Conservation (phyloP, 2,797 vertebrate genomes). For the Eidolon dupreanum region DNA sequence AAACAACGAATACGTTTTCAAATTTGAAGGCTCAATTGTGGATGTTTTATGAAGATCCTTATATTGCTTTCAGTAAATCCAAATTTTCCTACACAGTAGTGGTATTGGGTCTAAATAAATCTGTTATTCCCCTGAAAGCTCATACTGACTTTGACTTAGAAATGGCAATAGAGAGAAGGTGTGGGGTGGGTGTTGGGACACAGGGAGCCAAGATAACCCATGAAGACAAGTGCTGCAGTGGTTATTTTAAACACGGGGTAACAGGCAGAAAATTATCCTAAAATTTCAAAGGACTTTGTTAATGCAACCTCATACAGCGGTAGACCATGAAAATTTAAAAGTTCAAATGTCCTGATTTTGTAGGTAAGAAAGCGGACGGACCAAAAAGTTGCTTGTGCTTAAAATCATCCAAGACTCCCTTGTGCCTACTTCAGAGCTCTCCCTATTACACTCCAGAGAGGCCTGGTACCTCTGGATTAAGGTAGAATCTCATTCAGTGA, state of each 20-base stretch:
- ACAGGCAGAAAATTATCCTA: neutral
- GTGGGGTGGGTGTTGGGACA: rapidly evolving
- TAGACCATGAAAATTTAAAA: neutral
- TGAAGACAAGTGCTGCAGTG: neutral
- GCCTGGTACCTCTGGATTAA: neutral
- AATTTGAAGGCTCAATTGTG: neutral
- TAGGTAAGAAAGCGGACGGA: neutral
- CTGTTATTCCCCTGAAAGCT: neutral
- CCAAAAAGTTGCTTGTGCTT: neutral
- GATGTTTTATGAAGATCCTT: neutral
- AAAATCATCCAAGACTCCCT: neutral
- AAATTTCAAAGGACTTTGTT: neutral
- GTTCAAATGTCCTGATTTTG: neutral
- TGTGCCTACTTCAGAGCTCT: neutral
- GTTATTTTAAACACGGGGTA: neutral
- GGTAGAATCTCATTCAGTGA: neutral
- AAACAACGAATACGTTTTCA: neutral
- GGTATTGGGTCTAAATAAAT: neutral
- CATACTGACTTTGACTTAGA: neutral
- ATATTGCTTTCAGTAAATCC: neutral
- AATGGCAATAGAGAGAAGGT: neutral
- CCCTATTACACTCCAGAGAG: neutral
- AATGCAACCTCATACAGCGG: neutral
- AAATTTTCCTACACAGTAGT: neutral
- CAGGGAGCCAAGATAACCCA: neutral